Evolutionary conservation across 23 tunicate genomes (phyloP).

Genomic region (Clavelina lepadiformis): DNA sequence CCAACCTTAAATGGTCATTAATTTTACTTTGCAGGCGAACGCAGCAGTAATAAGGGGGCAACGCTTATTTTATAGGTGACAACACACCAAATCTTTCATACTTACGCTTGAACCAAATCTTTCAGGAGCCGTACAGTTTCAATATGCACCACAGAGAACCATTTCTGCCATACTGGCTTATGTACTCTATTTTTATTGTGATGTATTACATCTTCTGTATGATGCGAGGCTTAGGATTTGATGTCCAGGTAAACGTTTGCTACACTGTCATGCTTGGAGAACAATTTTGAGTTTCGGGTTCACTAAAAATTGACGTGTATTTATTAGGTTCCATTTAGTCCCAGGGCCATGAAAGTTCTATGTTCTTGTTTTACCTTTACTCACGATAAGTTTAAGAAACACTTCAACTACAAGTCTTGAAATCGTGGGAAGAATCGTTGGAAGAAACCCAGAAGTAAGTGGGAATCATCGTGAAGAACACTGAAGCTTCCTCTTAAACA

Average conservation of each 20-base stretch:
- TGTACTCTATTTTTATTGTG: conserved; percentile 3
- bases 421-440: conserved; percentile 10
- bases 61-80: conserved; percentile 27
- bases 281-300: too few relatives aligned
- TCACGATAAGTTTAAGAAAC: conserved; percentile 4
- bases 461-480: too few relatives aligned
- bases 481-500: too few relatives aligned
- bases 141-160: background rate
- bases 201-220: too few relatives aligned
- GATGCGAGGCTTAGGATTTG: too few relatives aligned
- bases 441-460: background rate
- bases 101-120: background rate
- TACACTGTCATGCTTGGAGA: too few relatives aligned
- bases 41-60: conserved; percentile 3
- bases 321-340: too few relatives aligned
- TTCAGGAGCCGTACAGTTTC: conserved; percentile 1
- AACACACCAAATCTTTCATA: conserved; percentile 19
- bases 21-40: background rate
- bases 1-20: too few relatives aligned
- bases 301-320: too few relatives aligned
- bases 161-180: conserved; percentile 4
- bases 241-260: too few relatives aligned
- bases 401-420: conserved; percentile 17
- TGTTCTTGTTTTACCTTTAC: conserved; percentile 4
- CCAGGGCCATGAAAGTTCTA: too few relatives aligned